Evolutionary conservation across 1,140 invertebrate genomes (phyloP).

Genomic region (Anastatus disparis): DNA sequence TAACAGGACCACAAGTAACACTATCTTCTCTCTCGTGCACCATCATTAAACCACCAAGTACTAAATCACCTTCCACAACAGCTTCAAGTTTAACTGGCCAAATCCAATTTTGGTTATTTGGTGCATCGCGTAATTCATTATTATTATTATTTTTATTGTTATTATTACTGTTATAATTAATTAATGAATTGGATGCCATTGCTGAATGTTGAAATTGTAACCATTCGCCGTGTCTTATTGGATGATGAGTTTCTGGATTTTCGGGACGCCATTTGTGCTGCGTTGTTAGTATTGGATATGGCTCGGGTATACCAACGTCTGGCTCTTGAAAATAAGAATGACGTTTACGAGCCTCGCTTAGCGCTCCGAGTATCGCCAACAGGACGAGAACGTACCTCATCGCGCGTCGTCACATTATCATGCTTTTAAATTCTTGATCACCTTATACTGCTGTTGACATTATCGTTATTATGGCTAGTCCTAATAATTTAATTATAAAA

Average conservation of each 20-base stretch:
- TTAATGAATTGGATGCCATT: too few species aligned
- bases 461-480: too few species aligned
- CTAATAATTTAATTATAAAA: too few species aligned
- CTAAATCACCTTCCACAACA: slow-evolving; percentile 84
- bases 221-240: slow-evolving; percentile 48
- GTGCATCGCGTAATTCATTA: neutral
- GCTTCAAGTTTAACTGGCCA: slow-evolving; percentile 92
- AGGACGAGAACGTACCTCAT: slow-evolving; percentile 22
- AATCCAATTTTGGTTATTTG: slow-evolving; percentile 42
- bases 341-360: neutral
- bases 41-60: slow-evolving; percentile 94
- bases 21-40: slow-evolving; percentile 88
- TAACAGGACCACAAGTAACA: slow-evolving; percentile 88
- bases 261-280: slow-evolving; percentile 41
- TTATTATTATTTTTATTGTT: too few species aligned
- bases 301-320: too few species aligned
- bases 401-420: slow-evolving; percentile 18
- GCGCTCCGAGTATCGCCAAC: slow-evolving; percentile 9
- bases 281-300: too few species aligned
- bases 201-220: slow-evolving; percentile 34
- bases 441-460: too few species aligned
- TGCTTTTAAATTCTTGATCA: too few species aligned
- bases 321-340: slow-evolving; percentile 15
- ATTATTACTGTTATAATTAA: too few species aligned
- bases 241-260: slow-evolving; percentile 49